phyloP scores from a whole-genome alignment of 2,888 invertebrate genomes.

The Andrena chrysosceles region DNA sequence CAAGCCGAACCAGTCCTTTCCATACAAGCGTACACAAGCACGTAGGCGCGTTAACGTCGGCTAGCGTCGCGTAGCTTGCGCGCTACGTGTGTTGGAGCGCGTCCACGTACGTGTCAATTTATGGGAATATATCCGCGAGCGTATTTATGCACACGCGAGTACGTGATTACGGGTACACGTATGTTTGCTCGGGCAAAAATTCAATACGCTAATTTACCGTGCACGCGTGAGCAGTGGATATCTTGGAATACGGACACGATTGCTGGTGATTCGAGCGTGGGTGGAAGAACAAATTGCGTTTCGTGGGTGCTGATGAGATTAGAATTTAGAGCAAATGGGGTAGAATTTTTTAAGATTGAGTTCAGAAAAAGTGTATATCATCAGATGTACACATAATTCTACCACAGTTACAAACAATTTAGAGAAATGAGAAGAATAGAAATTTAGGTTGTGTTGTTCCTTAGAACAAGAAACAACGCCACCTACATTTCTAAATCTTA shows the following conservation, averaged over 20 bases:
- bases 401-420: too few species aligned
- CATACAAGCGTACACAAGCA: constrained; percentile 8
- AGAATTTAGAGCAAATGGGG: too few species aligned
- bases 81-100: constrained; percentile 4
- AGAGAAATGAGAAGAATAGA: too few species aligned
- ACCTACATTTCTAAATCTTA: too few species aligned
- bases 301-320: too few species aligned
- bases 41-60: not conserved
- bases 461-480: too few species aligned
- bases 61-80: constrained; percentile 1
- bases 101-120: constrained; percentile 55
- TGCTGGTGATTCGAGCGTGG: not conserved
- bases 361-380: too few species aligned
- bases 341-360: too few species aligned
- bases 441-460: too few species aligned
- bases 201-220: constrained; percentile 45
- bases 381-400: too few species aligned
- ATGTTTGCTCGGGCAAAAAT: constrained; percentile 47
- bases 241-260: not conserved
- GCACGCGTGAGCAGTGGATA: constrained; percentile 5
- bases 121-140: constrained; percentile 47
- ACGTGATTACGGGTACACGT: constrained; percentile 41
- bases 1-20: constrained; percentile 73
- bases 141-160: constrained; percentile 55
- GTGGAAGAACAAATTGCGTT: not conserved